A percentile compares a stretch with the other conserved stretches of the same genome.
phyloP scores from a whole-genome alignment of 2,888 invertebrate species.

The Vesta saturnalis region DNA sequence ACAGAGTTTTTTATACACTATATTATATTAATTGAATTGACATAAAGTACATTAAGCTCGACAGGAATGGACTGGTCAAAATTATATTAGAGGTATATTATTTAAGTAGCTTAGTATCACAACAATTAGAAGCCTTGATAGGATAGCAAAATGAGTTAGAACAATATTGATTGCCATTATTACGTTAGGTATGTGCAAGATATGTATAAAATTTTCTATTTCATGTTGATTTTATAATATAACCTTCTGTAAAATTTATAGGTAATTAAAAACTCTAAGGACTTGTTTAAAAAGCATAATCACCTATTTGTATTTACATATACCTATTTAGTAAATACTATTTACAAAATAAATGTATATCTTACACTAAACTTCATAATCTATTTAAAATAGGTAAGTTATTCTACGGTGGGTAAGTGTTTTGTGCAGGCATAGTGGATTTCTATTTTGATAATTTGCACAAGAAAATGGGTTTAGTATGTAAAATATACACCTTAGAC shows the following conservation, averaged over 20 bases:
- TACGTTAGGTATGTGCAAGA: constrained; percentile 41
- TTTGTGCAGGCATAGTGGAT: not conserved
- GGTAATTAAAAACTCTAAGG: too few species aligned
- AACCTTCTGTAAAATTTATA: too few species aligned
- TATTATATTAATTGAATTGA: constrained; percentile 56
- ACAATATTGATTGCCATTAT: constrained; percentile 40
- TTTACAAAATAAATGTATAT: not conserved
- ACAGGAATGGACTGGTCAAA: constrained; percentile 49
- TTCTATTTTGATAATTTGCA: not conserved
- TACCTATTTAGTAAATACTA: not conserved
- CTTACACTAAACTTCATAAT: not conserved
- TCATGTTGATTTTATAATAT: not conserved
- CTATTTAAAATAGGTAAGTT: not conserved
- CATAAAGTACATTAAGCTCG: constrained; percentile 63
- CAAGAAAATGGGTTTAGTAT: not conserved
- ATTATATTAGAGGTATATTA: constrained; percentile 7
- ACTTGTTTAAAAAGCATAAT: too few species aligned
- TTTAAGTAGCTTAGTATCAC: constrained; percentile 45
- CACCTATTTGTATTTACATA: not conserved
- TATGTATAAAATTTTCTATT: constrained; percentile 35
- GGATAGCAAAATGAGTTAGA: constrained; percentile 24
- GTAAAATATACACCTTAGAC: not conserved
- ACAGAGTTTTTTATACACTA: constrained; percentile 5
- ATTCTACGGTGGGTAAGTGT: not conserved
- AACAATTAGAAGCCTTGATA: constrained; percentile 41